Percentiles rank a stretch among this genome's conserved stretches.
Evolutionary conservation across 1,140 invertebrate genomes (phyloP).

Genomic region (Helicoverpa armigera): DNA sequence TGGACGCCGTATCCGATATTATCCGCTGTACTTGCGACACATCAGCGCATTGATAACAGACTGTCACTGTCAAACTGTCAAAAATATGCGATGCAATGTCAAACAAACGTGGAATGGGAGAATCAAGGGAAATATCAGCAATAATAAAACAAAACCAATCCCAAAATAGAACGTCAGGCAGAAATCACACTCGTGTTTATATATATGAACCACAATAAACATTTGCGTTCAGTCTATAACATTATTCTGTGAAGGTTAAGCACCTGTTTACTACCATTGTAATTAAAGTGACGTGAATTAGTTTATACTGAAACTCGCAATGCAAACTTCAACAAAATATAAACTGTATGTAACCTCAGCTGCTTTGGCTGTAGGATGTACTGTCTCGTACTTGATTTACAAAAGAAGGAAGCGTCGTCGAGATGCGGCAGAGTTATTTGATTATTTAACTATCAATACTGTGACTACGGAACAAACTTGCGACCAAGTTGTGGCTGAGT

Average conservation of each 20-base stretch:
- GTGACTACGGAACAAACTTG: conserved; percentile 65
- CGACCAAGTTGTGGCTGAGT: conserved; percentile 63
- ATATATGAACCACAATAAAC: not conserved
- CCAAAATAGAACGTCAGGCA: too few relatives aligned
- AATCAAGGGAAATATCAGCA: too few relatives aligned
- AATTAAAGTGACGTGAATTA: not conserved
- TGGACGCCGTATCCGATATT: too few relatives aligned
- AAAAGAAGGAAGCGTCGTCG: conserved; percentile 44
- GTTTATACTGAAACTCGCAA: conserved; percentile 9
- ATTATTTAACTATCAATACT: conserved; percentile 69
- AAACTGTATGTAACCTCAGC: conserved; percentile 53
- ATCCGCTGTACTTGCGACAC: too few relatives aligned
- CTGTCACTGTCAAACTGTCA: too few relatives aligned
- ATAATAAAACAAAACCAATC: too few relatives aligned
- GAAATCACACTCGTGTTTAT: too few relatives aligned
- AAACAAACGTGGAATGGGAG: too few relatives aligned
- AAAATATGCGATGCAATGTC: too few relatives aligned
- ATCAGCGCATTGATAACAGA: too few relatives aligned
- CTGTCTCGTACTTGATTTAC: conserved; percentile 48
- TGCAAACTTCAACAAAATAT: conserved; percentile 50
- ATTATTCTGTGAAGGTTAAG: not conserved
- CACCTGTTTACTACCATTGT: not conserved
- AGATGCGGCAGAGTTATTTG: conserved; percentile 62
- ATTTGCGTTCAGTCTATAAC: not conserved
- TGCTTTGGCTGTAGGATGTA: conserved; percentile 50